Conservation (phyloP, 2,113 vertebrate species). For the Crotalus tigris region DNA sequence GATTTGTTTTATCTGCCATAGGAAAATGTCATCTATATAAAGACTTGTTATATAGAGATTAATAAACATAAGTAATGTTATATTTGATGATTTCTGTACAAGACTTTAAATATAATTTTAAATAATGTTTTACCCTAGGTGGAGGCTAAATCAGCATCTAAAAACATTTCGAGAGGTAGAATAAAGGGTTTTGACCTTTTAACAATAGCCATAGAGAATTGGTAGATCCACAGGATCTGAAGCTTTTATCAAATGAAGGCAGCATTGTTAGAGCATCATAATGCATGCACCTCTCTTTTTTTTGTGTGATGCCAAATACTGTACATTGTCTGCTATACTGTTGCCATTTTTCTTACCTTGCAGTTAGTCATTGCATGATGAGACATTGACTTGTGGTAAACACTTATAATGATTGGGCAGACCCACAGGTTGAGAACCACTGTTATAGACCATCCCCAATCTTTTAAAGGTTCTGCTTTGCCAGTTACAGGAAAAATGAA, state of each 20-base stretch:
- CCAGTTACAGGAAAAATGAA: neutral
- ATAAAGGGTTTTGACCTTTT: neutral
- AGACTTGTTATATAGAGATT: neutral
- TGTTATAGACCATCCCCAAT: neutral
- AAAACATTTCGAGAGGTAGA: neutral
- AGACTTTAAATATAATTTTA: neutral
- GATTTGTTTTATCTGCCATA: neutral
- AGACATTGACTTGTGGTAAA: too few species aligned
- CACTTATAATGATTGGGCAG: too few species aligned
- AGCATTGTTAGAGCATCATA: neutral
- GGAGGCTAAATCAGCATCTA: neutral
- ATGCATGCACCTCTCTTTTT: neutral
- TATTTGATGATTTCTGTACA: neutral
- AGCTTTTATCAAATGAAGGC: neutral
- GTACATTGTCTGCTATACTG: neutral
- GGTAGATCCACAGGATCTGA: neutral
- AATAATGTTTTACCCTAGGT: neutral
- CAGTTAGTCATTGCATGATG: too few species aligned
- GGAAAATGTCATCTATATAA: neutral
- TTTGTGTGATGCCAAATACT: too few species aligned
- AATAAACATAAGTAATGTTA: neutral
- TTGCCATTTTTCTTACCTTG: too few species aligned
- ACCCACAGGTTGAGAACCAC: too few species aligned
- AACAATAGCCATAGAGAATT: neutral
- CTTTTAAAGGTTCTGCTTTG: neutral